These are phyloP conservation scores for Cyrtonyx montezumae DNA, from an alignment of 2,113 vertebrate species.

Conservation along the genomic window DNA sequence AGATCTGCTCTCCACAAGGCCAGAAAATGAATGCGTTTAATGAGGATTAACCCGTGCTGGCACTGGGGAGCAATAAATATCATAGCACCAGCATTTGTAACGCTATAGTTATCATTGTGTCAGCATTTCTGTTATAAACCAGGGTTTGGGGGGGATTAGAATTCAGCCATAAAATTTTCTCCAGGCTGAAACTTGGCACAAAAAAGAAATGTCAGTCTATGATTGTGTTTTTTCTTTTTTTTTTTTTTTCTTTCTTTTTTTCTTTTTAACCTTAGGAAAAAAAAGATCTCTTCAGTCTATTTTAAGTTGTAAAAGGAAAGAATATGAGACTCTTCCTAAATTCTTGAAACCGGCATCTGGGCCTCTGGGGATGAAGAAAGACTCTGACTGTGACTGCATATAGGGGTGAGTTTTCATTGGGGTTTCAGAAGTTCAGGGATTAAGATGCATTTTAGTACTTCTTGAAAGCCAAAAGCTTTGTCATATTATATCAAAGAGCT, in stretches of 20 bases:
- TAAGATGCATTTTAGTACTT: neutral
- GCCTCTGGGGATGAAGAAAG: conserved; percentile 29
- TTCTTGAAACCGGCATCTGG: neutral
- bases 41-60: conserved; percentile 75
- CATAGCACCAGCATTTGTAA: conserved; percentile 58
- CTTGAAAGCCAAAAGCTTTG: conserved; percentile 44
- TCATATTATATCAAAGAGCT: conserved; percentile 16
- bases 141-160: conserved; percentile 78
- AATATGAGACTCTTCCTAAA: conserved; percentile 51
- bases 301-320: conserved; percentile 67
- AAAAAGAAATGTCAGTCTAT: conserved; percentile 69
- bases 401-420: conserved; percentile 38
- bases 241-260: neutral
- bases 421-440: conserved; percentile 50
- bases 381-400: neutral
- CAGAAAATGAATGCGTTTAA: conserved; percentile 74
- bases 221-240: neutral
- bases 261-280: neutral
- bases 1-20: conserved; percentile 56
- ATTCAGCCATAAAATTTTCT: conserved; percentile 81
- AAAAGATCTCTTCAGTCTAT: neutral
- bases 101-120: conserved; percentile 73
- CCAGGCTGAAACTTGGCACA: conserved; percentile 77
- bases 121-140: conserved; percentile 81
- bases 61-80: conserved; percentile 79